A percentile compares a stretch with the other conserved stretches of the same genome.
Evolutionary conservation across 2,797 vertebrate species (phyloP).

Genomic region (Bryconaethiops microstoma): DNA sequence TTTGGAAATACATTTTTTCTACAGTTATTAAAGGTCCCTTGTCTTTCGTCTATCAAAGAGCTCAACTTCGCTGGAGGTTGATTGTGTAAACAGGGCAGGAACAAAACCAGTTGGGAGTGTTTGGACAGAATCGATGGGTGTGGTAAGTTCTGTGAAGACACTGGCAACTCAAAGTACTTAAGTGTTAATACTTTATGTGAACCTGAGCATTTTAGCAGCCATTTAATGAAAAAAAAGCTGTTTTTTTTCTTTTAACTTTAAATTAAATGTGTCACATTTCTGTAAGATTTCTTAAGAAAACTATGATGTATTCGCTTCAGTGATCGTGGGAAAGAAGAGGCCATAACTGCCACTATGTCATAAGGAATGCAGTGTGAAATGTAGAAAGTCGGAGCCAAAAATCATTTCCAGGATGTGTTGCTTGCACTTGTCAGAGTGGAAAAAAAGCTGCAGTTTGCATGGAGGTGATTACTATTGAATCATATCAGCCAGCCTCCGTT

Average conservation of each 20-base stretch:
- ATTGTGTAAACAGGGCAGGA: neutral
- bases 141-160: slow-evolving; percentile 13
- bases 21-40: neutral
- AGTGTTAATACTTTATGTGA: neutral
- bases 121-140: slow-evolving; percentile 30
- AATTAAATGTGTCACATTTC: neutral
- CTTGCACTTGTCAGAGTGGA: neutral
- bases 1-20: too few species aligned
- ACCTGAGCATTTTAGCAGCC: neutral
- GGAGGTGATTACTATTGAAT: neutral
- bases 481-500: neutral
- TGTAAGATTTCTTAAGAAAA: neutral
- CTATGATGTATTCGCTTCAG: neutral
- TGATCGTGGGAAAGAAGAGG: neutral
- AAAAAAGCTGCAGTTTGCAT: neutral
- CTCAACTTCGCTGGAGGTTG: neutral
- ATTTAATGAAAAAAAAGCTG: too few species aligned
- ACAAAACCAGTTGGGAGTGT: slow-evolving; percentile 22
- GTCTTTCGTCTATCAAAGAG: neutral
- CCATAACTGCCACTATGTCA: neutral
- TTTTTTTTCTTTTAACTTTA: neutral
- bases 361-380: neutral
- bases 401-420: neutral
- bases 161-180: neutral
- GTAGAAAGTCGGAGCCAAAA: neutral